Evolutionary conservation across 1,140 invertebrate species (phyloP).

Genomic region (Schlechtendalia chinensis): DNA sequence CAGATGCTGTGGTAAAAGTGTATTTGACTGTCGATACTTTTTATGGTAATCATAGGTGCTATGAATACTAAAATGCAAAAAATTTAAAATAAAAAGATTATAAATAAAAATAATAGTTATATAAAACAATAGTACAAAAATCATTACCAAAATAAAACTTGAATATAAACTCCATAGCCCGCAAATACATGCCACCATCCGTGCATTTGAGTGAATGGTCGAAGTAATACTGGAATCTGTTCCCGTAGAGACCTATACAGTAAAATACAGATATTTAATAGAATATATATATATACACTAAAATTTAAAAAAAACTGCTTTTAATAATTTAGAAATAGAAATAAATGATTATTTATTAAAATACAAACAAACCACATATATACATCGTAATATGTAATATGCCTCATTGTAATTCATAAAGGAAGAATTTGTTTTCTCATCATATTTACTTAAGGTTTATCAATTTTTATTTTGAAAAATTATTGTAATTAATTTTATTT

Average conservation of each 20-base stretch:
- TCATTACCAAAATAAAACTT: conserved; percentile 54
- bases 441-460: too few species aligned
- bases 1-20: conserved; percentile 37
- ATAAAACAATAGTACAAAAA: neutral
- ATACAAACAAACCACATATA: too few species aligned
- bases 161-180: conserved; percentile 54
- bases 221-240: conserved; percentile 49
- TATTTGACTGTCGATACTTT: conserved; percentile 42
- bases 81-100: neutral
- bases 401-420: too few species aligned
- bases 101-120: conserved; percentile 10
- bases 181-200: conserved; percentile 54
- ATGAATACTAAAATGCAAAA: conserved; percentile 52
- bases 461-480: too few species aligned
- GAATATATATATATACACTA: too few species aligned
- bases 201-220: conserved; percentile 54
- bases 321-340: too few species aligned
- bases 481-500: too few species aligned
- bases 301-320: too few species aligned
- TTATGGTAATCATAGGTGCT: conserved; percentile 52
- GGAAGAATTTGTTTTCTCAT: too few species aligned
- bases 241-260: conserved; percentile 51
- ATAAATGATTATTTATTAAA: too few species aligned
- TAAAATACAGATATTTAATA: neutral
- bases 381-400: too few species aligned